Base-by-base conservation (phyloP, 2,797 vertebrate species). In the Ceyx erithaca region DNA sequence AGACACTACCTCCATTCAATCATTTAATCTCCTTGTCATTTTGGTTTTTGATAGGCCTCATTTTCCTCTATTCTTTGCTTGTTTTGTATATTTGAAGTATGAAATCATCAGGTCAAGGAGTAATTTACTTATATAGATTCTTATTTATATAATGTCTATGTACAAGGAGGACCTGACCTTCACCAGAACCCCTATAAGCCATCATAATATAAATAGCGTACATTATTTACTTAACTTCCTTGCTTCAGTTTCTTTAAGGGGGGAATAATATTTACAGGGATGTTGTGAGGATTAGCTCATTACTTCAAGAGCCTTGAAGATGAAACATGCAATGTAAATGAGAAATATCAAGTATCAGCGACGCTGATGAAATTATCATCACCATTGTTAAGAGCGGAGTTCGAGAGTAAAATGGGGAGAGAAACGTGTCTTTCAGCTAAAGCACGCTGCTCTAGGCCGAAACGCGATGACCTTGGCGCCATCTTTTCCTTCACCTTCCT, bases 201-300 rank as follows among this genome's bases (percentile, higher is more conserved):
- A 95, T 90, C 88, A 83, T 91, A 94, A 96, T 93, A 93, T 94
- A 96, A 94, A 95, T 96, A 96, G 93, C 26, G 72, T 87, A 95
- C 72, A 83, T 84, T 94, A 90, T 94, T 95, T 96, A 93, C 86
- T 96, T 94, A 95, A 93, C 89, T 94, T 96, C 96, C 93, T 94
- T 87, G 92, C 93, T 96, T 95, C 90, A 93, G 94, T 95, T 94
- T 96, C 93, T 93, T 95, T 89, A 94, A 94, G 90, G 94, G 94
- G 93, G 79, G 86, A 92, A 93, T 94, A 93, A 94, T 96, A 96
- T 94, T 96, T 96, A 95, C 94, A 94, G 90, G 96, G 95, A 94
- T 94, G 93, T 96, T 96, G 94, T 96, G 93, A 96, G 93, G 95
- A 96, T 94, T 94, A 96, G 94, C 95, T 96, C 90, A 96, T 96